Evolutionary conservation across 2,797 vertebrate genomes (phyloP), one percentile per base, ranked within the genome.

Genomic region (Acrocephalus scirpaceus): DNA sequence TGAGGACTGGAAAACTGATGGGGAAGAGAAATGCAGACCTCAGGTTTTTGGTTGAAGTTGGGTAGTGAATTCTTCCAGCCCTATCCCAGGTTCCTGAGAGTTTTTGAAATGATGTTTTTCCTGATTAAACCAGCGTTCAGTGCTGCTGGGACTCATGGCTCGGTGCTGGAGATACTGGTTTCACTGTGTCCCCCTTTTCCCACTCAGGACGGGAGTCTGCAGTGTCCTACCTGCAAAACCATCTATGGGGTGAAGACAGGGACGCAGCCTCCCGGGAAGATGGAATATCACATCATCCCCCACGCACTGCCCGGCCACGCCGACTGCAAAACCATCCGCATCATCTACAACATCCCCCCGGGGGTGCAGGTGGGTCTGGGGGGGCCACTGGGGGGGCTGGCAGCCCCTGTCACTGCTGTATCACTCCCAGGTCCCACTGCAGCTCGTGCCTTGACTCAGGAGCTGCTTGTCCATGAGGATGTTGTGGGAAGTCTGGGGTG

Each of bases 251-350:
- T 99, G 91, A 99, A 99, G 98, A 99, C 99, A 0, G 99, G 99
- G 78, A 99, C 99, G 27, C 99, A 99, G 98, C 99, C 99, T 25
- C 99, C 99, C 0, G 99, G 99, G 96, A 99, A 99, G 98, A 99
- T 99, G 99, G 99, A 99, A 91, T 99, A 99, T 97, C 99, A 99
- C 74, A 98, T 99, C 94, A 99, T 99, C 92, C 99, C 99, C 11
- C 99, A 99, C 56, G 99, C 99, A 0, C 97, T 99, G 92, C 99
- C 99, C 0, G 99, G 99, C 57, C 99, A 99, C 80, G 98, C 99
- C 0, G 99, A 99, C 97, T 99, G 99, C 97, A 99, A 99, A 97
- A 99, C 99, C 93, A 99, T 99, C 95, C 98, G 99, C 38, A 99
- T 99, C 92, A 99, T 99, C 97, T 99, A 99, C 97, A 99, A 99